A percentile compares a stretch with the other conserved stretches of the same genome.
Conservation (phyloP, 2,888 invertebrate species). For the Therioaphis trifolii region DNA sequence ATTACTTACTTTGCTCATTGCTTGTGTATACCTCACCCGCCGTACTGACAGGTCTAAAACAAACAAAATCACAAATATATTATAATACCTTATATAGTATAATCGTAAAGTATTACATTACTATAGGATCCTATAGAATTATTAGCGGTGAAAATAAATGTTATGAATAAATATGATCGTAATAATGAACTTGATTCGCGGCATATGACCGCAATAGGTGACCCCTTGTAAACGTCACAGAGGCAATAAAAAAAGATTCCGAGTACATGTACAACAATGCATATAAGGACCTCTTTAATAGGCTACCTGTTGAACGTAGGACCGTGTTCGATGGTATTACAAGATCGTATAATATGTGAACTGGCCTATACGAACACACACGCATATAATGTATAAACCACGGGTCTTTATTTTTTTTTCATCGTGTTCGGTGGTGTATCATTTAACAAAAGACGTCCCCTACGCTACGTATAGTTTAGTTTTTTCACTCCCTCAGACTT, state of each 20-base stretch:
- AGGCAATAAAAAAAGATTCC: slow-evolving; percentile 46
- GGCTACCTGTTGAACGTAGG: slow-evolving; percentile 55
- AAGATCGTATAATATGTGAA: slow-evolving; percentile 1
- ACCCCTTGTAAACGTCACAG: slow-evolving; percentile 37
- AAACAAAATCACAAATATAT: slow-evolving; percentile 64
- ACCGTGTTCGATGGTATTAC: slow-evolving; percentile 4
- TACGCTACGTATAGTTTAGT: neutral
- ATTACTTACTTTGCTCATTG: slow-evolving; percentile 70
- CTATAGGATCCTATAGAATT: too few relatives aligned
- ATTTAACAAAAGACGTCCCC: slow-evolving; percentile 54
- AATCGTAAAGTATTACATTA: too few relatives aligned
- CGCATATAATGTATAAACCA: neutral
- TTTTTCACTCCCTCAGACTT: slow-evolving; percentile 10
- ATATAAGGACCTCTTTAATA: slow-evolving; percentile 58
- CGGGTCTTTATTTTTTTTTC: slow-evolving; percentile 16
- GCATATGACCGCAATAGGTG: slow-evolving; percentile 5
- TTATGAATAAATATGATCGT: neutral
- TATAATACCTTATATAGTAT: too few relatives aligned
- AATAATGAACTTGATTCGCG: neutral
- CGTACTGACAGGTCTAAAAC: slow-evolving; percentile 69
- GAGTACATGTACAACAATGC: slow-evolving; percentile 37
- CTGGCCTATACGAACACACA: neutral
- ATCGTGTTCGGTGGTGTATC: slow-evolving; percentile 38
- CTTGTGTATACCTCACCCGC: slow-evolving; percentile 69
- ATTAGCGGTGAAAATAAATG: slow-evolving; percentile 4